Evolutionary conservation across 2,888 invertebrate genomes (phyloP).

Genomic region (Cyaniris semiargus): DNA sequence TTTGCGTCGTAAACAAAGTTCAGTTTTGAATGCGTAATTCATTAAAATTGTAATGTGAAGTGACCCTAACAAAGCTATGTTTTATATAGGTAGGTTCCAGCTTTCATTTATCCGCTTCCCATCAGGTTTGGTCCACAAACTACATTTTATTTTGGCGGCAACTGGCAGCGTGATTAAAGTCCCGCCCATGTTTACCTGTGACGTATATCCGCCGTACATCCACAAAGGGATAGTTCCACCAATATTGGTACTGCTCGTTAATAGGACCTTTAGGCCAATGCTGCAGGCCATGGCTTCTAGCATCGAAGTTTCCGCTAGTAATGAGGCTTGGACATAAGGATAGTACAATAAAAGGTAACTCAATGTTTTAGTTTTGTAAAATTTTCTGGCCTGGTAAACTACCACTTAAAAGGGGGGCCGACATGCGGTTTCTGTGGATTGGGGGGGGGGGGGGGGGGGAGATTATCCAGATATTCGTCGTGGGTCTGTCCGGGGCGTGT

Average conservation of each 20-base stretch:
- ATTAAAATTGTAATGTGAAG: background rate
- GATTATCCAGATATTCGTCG: no score
- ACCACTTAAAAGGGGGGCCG: no score
- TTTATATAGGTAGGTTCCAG: background rate
- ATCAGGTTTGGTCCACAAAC: background rate
- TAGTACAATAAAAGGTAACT: no score
- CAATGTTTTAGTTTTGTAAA: no score
- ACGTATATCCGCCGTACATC: background rate
- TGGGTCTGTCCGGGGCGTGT: no score
- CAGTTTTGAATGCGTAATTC: no score
- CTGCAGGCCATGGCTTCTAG: background rate
- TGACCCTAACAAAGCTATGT: background rate
- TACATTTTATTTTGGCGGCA: constrained; percentile 21
- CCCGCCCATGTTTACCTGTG: constrained; percentile 22
- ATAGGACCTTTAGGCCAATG: background rate
- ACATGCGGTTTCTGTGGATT: no score
- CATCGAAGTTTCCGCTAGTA: background rate
- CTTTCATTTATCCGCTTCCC: background rate
- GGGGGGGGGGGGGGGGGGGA: no score
- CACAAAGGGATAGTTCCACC: background rate
- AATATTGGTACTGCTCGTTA: background rate
- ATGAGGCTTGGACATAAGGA: background rate
- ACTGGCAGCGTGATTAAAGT: constrained; percentile 12
- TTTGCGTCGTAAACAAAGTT: no score
- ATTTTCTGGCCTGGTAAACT: no score